Evolutionary conservation across 2,113 vertebrate species (phyloP).

Genomic region (Pteropus alecto): DNA sequence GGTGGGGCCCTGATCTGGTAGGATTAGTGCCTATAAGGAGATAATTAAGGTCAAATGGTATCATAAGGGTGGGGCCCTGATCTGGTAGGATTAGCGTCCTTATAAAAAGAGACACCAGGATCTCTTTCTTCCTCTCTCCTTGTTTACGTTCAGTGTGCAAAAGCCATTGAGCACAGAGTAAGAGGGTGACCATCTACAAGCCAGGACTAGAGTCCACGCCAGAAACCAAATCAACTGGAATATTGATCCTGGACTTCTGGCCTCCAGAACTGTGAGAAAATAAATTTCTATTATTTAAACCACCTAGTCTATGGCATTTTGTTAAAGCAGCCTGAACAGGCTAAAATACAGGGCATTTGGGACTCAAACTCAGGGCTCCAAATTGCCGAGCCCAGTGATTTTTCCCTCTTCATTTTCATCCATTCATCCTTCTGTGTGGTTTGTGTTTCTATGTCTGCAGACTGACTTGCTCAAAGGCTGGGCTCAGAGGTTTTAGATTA

Average conservation of each 20-base stretch:
- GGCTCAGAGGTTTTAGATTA: background rate
- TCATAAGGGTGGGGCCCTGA: background rate
- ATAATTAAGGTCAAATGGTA: background rate
- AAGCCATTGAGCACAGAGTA: background rate
- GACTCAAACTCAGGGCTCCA: background rate
- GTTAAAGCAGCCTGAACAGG: background rate
- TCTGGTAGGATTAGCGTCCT: background rate
- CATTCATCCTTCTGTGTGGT: accelerated
- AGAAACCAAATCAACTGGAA: background rate
- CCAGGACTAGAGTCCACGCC: background rate
- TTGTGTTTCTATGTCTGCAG: background rate
- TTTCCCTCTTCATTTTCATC: background rate
- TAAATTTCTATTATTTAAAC: background rate
- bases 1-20: background rate
- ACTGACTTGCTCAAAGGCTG: accelerated
- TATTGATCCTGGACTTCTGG: background rate
- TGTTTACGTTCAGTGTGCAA: background rate
- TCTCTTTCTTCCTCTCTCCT: no score
- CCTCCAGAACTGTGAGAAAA: background rate
- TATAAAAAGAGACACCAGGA: background rate
- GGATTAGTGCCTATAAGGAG: background rate
- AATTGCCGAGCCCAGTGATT: background rate
- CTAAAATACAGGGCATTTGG: background rate
- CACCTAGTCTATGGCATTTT: background rate
- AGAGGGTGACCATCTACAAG: background rate